Base-by-base conservation (phyloP, 2,888 invertebrate species). In the Drosophila ustulata region DNA sequence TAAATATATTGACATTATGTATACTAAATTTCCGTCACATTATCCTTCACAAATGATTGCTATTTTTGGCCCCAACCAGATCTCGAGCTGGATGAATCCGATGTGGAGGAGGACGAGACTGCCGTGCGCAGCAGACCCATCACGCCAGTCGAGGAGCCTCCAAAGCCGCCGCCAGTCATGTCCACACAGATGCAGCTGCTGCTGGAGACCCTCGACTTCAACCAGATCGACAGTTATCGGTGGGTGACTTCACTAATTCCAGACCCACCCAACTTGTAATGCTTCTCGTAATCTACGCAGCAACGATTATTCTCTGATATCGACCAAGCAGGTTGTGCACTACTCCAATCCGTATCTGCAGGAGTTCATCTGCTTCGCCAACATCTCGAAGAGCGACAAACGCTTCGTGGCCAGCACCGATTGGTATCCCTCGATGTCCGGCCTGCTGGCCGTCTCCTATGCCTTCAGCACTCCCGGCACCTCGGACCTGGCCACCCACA, bases 341-440 rank as follows among this genome's bases (percentile, higher is more conserved):
- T 92, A 90, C 52, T 81, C 87, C 6, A 88, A 81, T 30, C 92
- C 92, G 0, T 86, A 82, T 41, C 75, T 93, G 11, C 86, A 92
- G 69, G 92, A 93, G 61, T 88, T 94, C 72, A 93, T 95, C 52
- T 95, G 95, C 81, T 95, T 96, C 82, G 94, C 94, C 26, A 94
- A 96, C 83, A 94, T 95, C 2, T 88, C 92, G 1, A 93, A 94
- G 84, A 95, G 95, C 67, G 94, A 94, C 88, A 94, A 94, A 68
- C 95, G 95, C 79, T 95, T 94, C 90, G 94, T 96, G 41, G 94
- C 95, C 5, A 93, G 94, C 68, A 93, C 94, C 11, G 93, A 93
- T 68, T 96, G 96, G 95, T 96, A 96, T 92, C 96, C 95, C 0
- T 93, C 94, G 91, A 94, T 95, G 93, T 94, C 95, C 0, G 96